These are phyloP conservation scores for Rhingia rostrata DNA, from an alignment of 2,888 invertebrate genomes.

Conservation along the genomic window DNA sequence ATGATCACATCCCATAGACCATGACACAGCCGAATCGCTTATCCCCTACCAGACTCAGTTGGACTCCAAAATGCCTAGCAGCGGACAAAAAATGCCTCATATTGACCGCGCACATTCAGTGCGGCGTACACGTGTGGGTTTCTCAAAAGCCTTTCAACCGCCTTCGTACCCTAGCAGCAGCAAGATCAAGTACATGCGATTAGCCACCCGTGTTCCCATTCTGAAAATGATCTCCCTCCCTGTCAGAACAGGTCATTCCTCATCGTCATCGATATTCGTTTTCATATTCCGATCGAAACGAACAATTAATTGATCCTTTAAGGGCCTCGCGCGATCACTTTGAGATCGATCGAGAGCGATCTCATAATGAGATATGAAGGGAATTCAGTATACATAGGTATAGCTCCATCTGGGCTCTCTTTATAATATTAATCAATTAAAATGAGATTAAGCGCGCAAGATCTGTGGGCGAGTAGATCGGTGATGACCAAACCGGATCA, in stretches of 20 bases:
- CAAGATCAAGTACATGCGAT: conserved; percentile 65
- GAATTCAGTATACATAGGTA: neutral
- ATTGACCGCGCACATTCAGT: conserved; percentile 16
- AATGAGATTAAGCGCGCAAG: conserved; percentile 44
- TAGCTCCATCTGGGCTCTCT: neutral
- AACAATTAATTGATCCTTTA: conserved; percentile 71
- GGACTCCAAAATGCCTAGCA: conserved; percentile 27
- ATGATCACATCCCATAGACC: conserved; percentile 58
- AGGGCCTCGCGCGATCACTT: conserved; percentile 30
- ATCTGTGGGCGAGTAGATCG: conserved; percentile 55
- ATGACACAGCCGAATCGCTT: conserved; percentile 54
- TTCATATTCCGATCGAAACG: conserved; percentile 37
- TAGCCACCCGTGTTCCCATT: conserved; percentile 70
- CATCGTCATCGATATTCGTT: conserved; percentile 56
- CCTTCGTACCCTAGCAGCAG: conserved; percentile 9
- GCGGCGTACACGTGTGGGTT: conserved; percentile 52
- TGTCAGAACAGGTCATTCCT: conserved; percentile 38
- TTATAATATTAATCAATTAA: conserved; percentile 59
- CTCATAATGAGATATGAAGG: conserved; percentile 16
- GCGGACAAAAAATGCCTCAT: conserved; percentile 16
- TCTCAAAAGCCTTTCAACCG: conserved; percentile 43
- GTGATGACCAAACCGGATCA: conserved; percentile 18
- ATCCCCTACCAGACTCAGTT: conserved; percentile 47
- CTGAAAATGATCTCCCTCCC: conserved; percentile 42
- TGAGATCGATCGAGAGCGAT: conserved; percentile 48